Evolutionary conservation across 1,140 invertebrate species (phyloP).

Genomic region (Dinothrombium tinctorium): DNA sequence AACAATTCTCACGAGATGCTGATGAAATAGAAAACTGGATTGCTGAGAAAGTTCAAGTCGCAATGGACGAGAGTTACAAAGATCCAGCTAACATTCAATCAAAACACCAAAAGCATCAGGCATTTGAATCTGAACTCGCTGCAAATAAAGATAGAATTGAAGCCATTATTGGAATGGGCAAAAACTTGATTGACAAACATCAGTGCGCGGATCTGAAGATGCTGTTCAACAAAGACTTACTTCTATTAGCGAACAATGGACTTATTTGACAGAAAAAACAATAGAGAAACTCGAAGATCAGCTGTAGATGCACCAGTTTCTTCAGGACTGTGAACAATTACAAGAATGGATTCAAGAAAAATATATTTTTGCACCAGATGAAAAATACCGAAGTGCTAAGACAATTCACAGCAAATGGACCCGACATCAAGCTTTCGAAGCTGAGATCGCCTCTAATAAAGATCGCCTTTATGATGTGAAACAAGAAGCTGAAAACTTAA

Average conservation of each 20-base stretch:
- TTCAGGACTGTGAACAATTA: conserved; percentile 87
- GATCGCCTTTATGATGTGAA: conserved; percentile 71
- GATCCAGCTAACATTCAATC: conserved; percentile 33
- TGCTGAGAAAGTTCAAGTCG: conserved; percentile 84
- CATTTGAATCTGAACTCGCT: conserved; percentile 92
- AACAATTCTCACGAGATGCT: conserved; percentile 95
- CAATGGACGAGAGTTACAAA: conserved; percentile 91
- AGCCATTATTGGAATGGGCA: conserved; percentile 78
- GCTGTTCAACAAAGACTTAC: conserved; percentile 68
- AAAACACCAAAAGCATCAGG: conserved; percentile 98
- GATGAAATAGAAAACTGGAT: conserved; percentile 99
- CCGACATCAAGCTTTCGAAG: conserved; percentile 94
- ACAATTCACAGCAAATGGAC: conserved; percentile 99
- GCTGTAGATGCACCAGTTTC: conserved; percentile 88
- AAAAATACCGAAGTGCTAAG: conserved; percentile 89
- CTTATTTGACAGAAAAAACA: conserved; percentile 87
- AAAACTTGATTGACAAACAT: conserved; percentile 76
- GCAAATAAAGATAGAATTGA: conserved; percentile 95
- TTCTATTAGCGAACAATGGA: conserved; percentile 95
- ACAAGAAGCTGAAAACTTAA: conserved; percentile 63
- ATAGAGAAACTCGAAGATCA: too few relatives aligned
- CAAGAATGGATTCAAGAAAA: conserved; percentile 94
- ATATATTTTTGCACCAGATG: conserved; percentile 92
- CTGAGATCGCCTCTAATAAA: conserved; percentile 95
- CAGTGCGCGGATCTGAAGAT: conserved; percentile 79